Evolutionary conservation across 2,888 invertebrate genomes (phyloP).

Genomic region (Stegophylla sp.): DNA sequence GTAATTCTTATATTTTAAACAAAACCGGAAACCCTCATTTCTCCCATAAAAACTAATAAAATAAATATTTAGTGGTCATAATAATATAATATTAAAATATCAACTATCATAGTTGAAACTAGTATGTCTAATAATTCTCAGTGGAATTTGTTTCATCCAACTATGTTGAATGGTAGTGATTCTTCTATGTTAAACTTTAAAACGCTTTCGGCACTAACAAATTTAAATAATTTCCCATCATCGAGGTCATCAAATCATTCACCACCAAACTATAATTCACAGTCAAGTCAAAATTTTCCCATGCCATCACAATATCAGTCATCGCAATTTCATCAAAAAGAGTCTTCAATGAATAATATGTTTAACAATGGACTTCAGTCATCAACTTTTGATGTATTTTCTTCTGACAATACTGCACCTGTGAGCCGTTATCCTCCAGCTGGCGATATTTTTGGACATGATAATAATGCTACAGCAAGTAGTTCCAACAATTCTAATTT

Average conservation of each 20-base stretch:
- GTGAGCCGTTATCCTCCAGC: constrained; percentile 51
- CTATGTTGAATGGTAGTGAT: constrained; percentile 56
- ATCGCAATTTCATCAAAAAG: constrained; percentile 55
- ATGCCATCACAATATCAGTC: constrained; percentile 58
- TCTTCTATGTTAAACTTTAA: constrained; percentile 56
- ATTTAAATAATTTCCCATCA: constrained; percentile 48
- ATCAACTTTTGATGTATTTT: constrained; percentile 57
- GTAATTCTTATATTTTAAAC: constrained; percentile 20
- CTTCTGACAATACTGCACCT: constrained; percentile 54
- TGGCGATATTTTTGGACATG: constrained; percentile 52
- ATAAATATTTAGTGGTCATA: constrained; percentile 28
- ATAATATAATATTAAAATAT: constrained; percentile 12
- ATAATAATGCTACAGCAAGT: constrained; percentile 42
- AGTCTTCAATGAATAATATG: constrained; percentile 52
- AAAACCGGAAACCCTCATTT: not conserved
- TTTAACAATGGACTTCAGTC: constrained; percentile 54
- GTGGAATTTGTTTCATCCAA: constrained; percentile 87
- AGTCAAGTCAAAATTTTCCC: constrained; percentile 55
- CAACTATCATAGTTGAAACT: constrained; percentile 29
- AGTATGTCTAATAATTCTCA: constrained; percentile 83
- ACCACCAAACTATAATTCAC: constrained; percentile 55
- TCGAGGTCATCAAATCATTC: constrained; percentile 55
- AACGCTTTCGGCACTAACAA: constrained; percentile 51
- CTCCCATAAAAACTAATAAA: not conserved
- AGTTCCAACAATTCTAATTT: constrained; percentile 53